Evolutionary conservation across 1,140 invertebrate genomes (phyloP).

Genomic region (Drosophila truncata): DNA sequence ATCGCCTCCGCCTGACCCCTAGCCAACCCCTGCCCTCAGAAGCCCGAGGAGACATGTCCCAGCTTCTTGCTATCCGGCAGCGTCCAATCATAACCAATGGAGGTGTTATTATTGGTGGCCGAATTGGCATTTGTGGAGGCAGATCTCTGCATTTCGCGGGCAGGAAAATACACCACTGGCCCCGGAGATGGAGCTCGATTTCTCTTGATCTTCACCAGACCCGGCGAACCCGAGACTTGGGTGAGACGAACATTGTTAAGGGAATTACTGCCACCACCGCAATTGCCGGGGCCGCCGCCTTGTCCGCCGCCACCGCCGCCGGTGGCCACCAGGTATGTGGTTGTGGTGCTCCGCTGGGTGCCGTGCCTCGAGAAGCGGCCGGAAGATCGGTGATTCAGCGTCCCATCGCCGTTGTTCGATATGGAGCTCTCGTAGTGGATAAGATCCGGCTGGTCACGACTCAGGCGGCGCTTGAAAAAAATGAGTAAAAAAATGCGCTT

Average conservation of each 20-base stretch:
- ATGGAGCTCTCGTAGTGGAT: conserved; percentile 93
- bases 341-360: conserved; percentile 86
- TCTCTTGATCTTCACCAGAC: conserved; percentile 76
- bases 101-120: conserved; percentile 77
- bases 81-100: conserved; percentile 76
- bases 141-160: conserved; percentile 79
- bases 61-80: conserved; percentile 68
- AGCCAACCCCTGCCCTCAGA: conserved; percentile 47
- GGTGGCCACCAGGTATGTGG: conserved; percentile 76
- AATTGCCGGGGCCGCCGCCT: conserved; percentile 77
- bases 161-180: conserved; percentile 90
- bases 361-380: conserved; percentile 89
- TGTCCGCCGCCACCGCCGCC: conserved; percentile 83
- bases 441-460: conserved; percentile 90
- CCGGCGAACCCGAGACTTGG: conserved; percentile 71
- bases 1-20: conserved; percentile 8
- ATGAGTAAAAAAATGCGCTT: conserved; percentile 94
- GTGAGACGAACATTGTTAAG: conserved; percentile 75
- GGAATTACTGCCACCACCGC: conserved; percentile 84
- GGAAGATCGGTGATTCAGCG: conserved; percentile 87
- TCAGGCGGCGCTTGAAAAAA: conserved; percentile 90
- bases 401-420: conserved; percentile 90
- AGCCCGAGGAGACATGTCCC: conserved; percentile 77
- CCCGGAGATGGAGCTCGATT: conserved; percentile 87
- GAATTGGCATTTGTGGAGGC: conserved; percentile 63